Evolutionary conservation across 2,113 vertebrate genomes (phyloP).

Genomic region (Excalfactoria chinensis): DNA sequence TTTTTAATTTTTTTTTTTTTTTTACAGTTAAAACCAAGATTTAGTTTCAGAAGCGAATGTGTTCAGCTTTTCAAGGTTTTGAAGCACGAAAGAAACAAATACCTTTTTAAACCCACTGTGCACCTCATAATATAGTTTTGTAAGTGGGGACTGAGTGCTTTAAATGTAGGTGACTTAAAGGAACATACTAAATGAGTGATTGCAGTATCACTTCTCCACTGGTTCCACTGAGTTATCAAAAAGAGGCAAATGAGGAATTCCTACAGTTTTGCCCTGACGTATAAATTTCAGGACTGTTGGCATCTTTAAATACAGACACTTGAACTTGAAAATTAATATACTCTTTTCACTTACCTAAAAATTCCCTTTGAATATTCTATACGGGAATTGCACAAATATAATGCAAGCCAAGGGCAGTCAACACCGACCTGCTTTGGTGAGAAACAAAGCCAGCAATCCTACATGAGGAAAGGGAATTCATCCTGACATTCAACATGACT

Average conservation of each 20-base stretch:
- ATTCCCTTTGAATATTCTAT: background rate
- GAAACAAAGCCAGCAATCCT: background rate
- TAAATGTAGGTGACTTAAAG: constrained; percentile 18
- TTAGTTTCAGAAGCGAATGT: constrained; percentile 77
- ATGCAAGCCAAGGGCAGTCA: background rate
- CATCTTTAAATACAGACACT: background rate
- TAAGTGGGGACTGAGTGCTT: constrained; percentile 35
- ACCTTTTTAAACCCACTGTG: constrained; percentile 74
- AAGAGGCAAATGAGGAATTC: background rate
- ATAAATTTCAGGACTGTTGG: background rate
- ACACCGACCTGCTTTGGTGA: background rate
- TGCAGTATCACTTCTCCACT: background rate
- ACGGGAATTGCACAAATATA: background rate
- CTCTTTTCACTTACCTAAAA: background rate
- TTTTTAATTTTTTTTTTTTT: constrained; percentile 76
- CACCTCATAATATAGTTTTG: constrained; percentile 65
- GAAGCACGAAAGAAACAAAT: constrained; percentile 78
- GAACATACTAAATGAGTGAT: background rate
- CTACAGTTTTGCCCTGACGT: background rate
- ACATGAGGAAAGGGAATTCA: accelerated
- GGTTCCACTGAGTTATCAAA: background rate
- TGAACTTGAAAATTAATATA: background rate
- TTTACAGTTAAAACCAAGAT: constrained; percentile 77
- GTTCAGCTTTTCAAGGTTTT: constrained; percentile 79
- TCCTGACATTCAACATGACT: background rate